Percentiles rank a stretch among this genome's conserved stretches.
Evolutionary conservation across 2,797 vertebrate species (phyloP).

Genomic region (Otolemur crassicaudatus): DNA sequence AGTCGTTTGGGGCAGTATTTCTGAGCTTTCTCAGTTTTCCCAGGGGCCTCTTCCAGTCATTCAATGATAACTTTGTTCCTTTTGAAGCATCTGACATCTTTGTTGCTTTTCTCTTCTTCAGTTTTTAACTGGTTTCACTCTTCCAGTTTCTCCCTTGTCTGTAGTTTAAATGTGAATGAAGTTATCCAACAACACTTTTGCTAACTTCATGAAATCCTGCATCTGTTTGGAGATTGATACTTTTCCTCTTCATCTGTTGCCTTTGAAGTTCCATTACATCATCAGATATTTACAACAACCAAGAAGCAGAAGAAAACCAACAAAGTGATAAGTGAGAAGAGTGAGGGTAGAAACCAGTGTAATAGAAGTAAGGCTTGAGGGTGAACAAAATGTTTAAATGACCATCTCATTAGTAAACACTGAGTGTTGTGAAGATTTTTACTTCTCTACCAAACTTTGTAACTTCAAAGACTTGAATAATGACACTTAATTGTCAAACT

Average conservation of each 20-base stretch:
- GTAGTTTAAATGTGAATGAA: not conserved
- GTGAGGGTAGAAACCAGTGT: not conserved
- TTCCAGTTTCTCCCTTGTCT: not conserved
- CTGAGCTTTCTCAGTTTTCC: slow-evolving; percentile 2
- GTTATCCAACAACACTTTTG: not conserved
- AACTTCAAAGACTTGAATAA: not conserved
- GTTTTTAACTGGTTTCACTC: not conserved
- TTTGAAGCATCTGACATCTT: not conserved
- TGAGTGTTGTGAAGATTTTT: not conserved
- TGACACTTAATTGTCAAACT: not conserved
- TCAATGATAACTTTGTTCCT: not conserved
- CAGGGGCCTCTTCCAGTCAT: not conserved
- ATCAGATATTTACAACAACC: not conserved
- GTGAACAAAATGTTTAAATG: not conserved
- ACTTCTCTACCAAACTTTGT: not conserved
- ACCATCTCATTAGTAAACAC: not conserved
- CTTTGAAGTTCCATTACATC: not conserved
- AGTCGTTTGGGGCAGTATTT: not conserved
- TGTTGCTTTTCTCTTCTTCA: not conserved
- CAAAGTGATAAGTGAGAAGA: not conserved
- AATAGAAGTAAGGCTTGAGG: not conserved
- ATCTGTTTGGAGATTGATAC: not conserved
- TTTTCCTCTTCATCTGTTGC: not conserved
- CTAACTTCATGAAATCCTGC: not conserved
- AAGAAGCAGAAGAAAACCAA: not conserved